Evolutionary conservation across 2,113 vertebrate genomes (phyloP), one percentile per base, ranked within the genome.

Genomic region (Onychorhynchus coronatus): DNA sequence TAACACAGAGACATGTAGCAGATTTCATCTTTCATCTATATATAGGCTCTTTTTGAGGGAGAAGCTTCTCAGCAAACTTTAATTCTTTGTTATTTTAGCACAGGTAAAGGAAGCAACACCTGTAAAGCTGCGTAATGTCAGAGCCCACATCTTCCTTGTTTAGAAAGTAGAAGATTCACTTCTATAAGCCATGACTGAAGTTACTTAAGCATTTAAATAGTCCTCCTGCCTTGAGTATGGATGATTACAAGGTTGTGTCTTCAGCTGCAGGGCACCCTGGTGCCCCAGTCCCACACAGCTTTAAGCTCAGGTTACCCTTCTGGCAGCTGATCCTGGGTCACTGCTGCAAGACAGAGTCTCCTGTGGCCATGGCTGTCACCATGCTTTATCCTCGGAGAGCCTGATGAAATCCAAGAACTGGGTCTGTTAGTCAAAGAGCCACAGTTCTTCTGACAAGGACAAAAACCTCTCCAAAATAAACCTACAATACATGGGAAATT

Each of bases 21-120:
- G 76, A 59, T 81, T 62, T 62, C 46, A 52, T 87, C 87, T 97
- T 87, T 92, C 75, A 58, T 79, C 89, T 96, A 70, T 52, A 62
- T 80, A 53, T 86, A 91, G 61, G n/a, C 17, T 53, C 37, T 76
- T 93, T 66, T 31, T n/a, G 63, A 35, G n/a, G n/a, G 42, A 86
- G 47, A 47, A 66, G 42, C 67, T 82, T 76, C 65, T 74, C 42
- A 66, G 68, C 46, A 66, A 83, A 80, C 62, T 83, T 85, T 17
- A 79, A 61, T 82, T 79, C 50, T 70, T 90, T 39, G 27, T 89
- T 93, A 88, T 76, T 91, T 76, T 72, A 53, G 33, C 25, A 15
- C 63, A 75, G 22, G 50, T 90, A 63, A 82, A 90, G 82, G 56
- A 50, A 84, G 35, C n/a, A 68, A 50, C 65, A 66, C 91, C 82